Evolutionary conservation across 2,888 invertebrate species (phyloP).

Genomic region (Luffia ferchaultella): DNA sequence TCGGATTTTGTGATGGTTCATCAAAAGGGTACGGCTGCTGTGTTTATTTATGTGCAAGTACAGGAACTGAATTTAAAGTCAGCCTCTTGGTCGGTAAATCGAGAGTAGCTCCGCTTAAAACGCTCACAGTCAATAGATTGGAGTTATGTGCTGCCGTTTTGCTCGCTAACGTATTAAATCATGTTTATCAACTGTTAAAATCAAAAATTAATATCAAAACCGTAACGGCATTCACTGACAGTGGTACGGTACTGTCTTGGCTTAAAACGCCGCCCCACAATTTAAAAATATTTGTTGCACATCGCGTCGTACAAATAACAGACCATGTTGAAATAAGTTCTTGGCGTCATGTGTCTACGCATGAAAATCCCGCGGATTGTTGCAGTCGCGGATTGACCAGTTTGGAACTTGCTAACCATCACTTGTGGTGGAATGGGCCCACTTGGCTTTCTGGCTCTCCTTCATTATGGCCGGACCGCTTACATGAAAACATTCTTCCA

Average conservation of each 20-base stretch:
- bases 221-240: background rate
- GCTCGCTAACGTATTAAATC: background rate
- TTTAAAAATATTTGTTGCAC: background rate
- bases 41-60: constrained; percentile 1
- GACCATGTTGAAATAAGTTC: background rate
- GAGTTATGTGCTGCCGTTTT: constrained; percentile 3
- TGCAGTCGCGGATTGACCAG: background rate
- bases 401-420: background rate
- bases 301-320: background rate
- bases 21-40: constrained; percentile 7
- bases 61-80: background rate
- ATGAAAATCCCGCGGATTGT: background rate
- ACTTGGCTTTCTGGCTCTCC: background rate
- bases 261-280: background rate
- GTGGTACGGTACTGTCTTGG: constrained; percentile 1
- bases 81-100: background rate
- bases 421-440: background rate
- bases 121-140: constrained; percentile 4
- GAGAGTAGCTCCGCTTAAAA: constrained; percentile 2
- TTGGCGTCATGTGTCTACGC: background rate
- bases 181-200: background rate
- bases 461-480: background rate
- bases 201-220: background rate
- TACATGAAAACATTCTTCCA: background rate
- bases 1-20: constrained; percentile 4